phyloP scores from a whole-genome alignment of 1,140 invertebrate genomes.

The Asbolus verrucosus region DNA sequence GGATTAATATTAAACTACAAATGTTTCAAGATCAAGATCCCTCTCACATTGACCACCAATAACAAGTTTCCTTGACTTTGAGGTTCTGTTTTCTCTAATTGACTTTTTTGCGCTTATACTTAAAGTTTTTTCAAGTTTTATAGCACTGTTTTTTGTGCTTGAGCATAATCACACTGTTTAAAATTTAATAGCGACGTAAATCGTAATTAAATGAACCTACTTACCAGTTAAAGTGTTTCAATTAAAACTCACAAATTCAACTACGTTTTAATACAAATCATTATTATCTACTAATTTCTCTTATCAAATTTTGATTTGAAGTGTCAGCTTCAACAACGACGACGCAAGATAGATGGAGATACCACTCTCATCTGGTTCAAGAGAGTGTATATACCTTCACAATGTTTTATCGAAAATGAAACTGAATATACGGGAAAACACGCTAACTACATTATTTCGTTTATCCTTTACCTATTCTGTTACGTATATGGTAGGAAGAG shows the following conservation, averaged over 20 bases:
- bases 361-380: too few species aligned
- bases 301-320: slow-evolving; percentile 73
- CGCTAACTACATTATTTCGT: too few species aligned
- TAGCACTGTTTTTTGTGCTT: slow-evolving; percentile 71
- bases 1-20: background rate
- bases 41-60: background rate
- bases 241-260: slow-evolving; percentile 70
- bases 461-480: too few species aligned
- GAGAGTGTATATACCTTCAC: too few species aligned
- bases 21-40: background rate
- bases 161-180: slow-evolving; percentile 59
- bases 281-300: slow-evolving; percentile 80
- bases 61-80: background rate
- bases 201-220: too few species aligned
- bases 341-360: slow-evolving; percentile 70
- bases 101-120: background rate
- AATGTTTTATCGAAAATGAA: too few species aligned
- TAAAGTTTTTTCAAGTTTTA: slow-evolving; percentile 51
- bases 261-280: slow-evolving; percentile 80
- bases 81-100: background rate
- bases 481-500: too few species aligned
- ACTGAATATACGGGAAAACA: too few species aligned
- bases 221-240: too few species aligned
- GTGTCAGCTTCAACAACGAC: slow-evolving; percentile 76
- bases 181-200: too few species aligned